Base-by-base conservation (phyloP, 2,113 vertebrate genomes). In the Raphicerus campestris region DNA sequence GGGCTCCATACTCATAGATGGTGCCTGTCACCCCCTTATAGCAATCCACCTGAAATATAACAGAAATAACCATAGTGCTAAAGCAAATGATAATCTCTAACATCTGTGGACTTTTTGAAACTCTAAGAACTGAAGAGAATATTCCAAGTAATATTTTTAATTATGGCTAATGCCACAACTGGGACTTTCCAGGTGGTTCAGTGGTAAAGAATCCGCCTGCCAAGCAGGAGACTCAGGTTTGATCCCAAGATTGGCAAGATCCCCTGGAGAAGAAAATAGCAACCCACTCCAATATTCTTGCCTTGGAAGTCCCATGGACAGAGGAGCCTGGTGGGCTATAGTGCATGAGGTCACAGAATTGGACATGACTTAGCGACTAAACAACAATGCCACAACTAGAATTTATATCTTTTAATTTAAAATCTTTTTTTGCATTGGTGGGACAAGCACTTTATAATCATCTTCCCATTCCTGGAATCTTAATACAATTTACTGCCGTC, bases 1-100 rank as follows among this genome's bases (percentile, higher is more conserved):
- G 98, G 2, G 99, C 99, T 0, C 99, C 98, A 5, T 99, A 99
- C 35, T 97, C 97, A 42, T 99, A 99, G 98, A 99, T 98, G 70
- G 98, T 99, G 94, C 98, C 99, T 0, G 96, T 89, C 42, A 98
- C 97, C 0, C 97, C 97, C 24, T 53, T 42, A 93, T 99, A 97
- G 98, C 99, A 99, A 30, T 98, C 96, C 61, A 91, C 81, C 99
- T 99, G 95, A 10, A 93, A 97, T 13, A 80, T 0, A 92, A 55
- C 22, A 75, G 0, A 96, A 63, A 94, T 81, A 91, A 24, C 93
- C 42, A 3, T 4, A 28, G 7, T 0, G 60, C 32, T 24, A 42
- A 49, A 22, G 26, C 4, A 35, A 24, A n/a, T 8, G 10, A 16
- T 6, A 5, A 20, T 80, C 51, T 24, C 39, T 58, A 45, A 63